A percentile compares a stretch with the other conserved stretches of the same genome.
phyloP scores from a whole-genome alignment of 2,113 vertebrate genomes.

The Hippocampus barbouri region DNA sequence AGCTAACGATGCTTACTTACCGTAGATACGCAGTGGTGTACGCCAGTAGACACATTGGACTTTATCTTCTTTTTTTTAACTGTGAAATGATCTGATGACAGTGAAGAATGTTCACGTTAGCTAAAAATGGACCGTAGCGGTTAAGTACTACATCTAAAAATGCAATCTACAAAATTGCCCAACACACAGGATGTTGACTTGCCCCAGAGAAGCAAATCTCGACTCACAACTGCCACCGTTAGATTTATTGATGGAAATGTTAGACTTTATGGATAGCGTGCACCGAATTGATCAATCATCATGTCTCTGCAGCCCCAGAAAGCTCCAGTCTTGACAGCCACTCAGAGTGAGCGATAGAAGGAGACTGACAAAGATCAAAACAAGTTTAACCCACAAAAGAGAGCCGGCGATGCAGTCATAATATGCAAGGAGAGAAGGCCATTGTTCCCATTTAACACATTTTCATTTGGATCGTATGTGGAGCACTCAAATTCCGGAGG shows the following conservation, averaged over 20 bases:
- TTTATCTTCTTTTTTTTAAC: background rate
- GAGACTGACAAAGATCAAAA: conserved; percentile 36
- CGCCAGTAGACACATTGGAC: too few species aligned
- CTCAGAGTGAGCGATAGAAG: conserved; percentile 28
- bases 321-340: conserved; percentile 30
- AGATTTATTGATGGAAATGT: conserved; percentile 13
- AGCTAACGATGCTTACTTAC: too few species aligned
- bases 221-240: background rate
- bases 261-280: conserved; percentile 8
- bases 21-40: too few species aligned
- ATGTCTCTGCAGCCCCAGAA: conserved; percentile 13
- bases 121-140: background rate
- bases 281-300: background rate
- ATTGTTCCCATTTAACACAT: background rate
- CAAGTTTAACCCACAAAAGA: conserved; percentile 35
- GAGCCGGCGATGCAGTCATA: conserved; percentile 14
- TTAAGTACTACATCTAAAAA: background rate
- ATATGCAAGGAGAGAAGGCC: conserved; percentile 21
- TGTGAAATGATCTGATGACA: background rate
- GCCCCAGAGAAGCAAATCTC: background rate
- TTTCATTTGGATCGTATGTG: conserved; percentile 16
- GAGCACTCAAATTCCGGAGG: conserved; percentile 21
- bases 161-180: background rate
- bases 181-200: background rate
- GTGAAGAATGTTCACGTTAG: background rate